These are phyloP conservation scores for Ceratosolen solmsi DNA, from an alignment of 1,140 invertebrate genomes.

Conservation along the genomic window DNA sequence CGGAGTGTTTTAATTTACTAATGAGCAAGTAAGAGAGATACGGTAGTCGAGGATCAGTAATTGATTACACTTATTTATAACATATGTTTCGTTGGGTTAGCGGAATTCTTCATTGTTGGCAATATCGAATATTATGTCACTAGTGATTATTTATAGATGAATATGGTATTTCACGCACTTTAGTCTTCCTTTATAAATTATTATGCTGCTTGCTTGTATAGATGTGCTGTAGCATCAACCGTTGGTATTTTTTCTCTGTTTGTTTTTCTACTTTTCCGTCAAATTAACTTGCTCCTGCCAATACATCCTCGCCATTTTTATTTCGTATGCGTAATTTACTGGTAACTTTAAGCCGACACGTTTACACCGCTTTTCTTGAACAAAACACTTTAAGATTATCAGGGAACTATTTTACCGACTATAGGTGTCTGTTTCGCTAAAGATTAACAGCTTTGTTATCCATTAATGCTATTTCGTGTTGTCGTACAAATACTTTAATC, in stretches of 20 bases:
- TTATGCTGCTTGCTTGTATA: background rate
- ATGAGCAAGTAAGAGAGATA: background rate
- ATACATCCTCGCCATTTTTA: background rate
- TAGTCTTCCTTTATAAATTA: background rate
- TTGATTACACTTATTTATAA: constrained; percentile 11
- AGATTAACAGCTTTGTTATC: background rate
- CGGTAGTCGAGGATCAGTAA: background rate
- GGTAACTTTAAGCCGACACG: background rate
- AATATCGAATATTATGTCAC: background rate
- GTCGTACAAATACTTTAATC: background rate
- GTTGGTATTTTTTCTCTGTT: constrained; percentile 5
- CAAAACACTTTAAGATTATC: background rate
- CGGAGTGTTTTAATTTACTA: background rate
- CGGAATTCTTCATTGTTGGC: background rate
- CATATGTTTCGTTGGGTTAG: background rate
- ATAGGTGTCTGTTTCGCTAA: background rate
- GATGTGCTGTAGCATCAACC: constrained; percentile 1
- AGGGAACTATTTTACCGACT: constrained; percentile 42
- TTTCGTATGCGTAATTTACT: background rate
- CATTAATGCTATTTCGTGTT: constrained; percentile 13
- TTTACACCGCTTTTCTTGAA: background rate
- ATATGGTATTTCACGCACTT: too few relatives aligned
- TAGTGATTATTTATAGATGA: background rate
- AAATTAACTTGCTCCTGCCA: background rate
- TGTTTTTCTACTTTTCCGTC: background rate